Evolutionary conservation across 2,113 vertebrate species (phyloP).

Genomic region (Ailuropoda melanoleuca): DNA sequence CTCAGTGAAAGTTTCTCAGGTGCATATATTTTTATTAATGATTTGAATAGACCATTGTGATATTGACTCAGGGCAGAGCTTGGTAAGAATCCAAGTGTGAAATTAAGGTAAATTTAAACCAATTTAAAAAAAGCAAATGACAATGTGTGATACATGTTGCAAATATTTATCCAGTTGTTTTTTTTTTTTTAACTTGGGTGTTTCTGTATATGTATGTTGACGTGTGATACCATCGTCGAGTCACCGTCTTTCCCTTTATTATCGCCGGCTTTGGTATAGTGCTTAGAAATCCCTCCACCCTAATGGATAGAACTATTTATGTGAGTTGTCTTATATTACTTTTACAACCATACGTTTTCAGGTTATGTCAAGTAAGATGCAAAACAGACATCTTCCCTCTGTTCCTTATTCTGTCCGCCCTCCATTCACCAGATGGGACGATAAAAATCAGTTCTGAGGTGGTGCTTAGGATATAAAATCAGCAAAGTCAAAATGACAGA

Average conservation of each 20-base stretch:
- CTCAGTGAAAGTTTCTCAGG: neutral
- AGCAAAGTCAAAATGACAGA: neutral
- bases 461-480: neutral
- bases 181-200: neutral
- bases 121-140: neutral
- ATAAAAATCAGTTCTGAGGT: slow-evolving; percentile 16
- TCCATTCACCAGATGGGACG: slow-evolving; percentile 31
- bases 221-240: neutral
- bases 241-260: neutral
- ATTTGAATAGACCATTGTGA: slow-evolving; percentile 4
- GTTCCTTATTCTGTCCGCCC: neutral
- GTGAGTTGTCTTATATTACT: neutral
- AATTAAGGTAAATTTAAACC: slow-evolving; percentile 18
- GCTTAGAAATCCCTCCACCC: neutral
- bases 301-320: neutral
- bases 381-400: neutral
- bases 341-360: slow-evolving; percentile 24
- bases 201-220: neutral
- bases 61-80: neutral
- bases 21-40: slow-evolving; percentile 27
- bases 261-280: slow-evolving; percentile 4
- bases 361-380: slow-evolving; percentile 1
- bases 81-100: neutral
- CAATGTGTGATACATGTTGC: neutral
- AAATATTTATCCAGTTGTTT: neutral